Conservation (phyloP, 2,113 vertebrate species). For the Chiloscyllium plagiosum region DNA sequence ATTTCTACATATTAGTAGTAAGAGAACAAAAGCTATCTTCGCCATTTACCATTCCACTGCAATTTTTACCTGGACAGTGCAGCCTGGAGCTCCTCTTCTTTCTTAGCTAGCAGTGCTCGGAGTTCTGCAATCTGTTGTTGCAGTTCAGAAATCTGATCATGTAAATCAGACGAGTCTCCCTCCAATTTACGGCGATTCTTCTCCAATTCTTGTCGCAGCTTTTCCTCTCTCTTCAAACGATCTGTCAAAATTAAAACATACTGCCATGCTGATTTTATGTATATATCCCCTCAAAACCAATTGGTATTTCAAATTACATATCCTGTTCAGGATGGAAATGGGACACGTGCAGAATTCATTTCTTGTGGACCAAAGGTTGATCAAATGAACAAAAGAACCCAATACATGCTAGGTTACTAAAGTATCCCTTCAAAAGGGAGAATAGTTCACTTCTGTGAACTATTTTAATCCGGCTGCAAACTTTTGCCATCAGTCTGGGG, state of each 20-base stretch:
- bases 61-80: conserved; percentile 77
- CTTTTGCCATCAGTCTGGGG: no score
- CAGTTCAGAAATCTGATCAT: conserved; percentile 89
- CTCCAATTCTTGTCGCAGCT: conserved; percentile 87
- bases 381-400: background rate
- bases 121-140: conserved; percentile 96
- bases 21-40: background rate
- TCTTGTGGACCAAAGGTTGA: background rate
- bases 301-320: background rate
- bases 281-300: background rate
- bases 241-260: conserved; percentile 54
- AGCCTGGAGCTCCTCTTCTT: conserved; percentile 91
- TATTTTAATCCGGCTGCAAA: background rate
- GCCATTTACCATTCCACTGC: background rate
- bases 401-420: background rate
- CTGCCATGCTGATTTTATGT: background rate
- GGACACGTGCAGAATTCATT: background rate
- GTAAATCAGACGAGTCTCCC: conserved; percentile 81
- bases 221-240: conserved; percentile 87
- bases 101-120: conserved; percentile 89
- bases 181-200: conserved; percentile 95
- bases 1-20: background rate
- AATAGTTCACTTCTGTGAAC: background rate
- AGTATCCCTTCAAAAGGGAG: background rate
- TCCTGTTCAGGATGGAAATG: background rate